Evolutionary conservation across 2,888 invertebrate genomes (phyloP).

Genomic region (Phyllotreta cruciferae): DNA sequence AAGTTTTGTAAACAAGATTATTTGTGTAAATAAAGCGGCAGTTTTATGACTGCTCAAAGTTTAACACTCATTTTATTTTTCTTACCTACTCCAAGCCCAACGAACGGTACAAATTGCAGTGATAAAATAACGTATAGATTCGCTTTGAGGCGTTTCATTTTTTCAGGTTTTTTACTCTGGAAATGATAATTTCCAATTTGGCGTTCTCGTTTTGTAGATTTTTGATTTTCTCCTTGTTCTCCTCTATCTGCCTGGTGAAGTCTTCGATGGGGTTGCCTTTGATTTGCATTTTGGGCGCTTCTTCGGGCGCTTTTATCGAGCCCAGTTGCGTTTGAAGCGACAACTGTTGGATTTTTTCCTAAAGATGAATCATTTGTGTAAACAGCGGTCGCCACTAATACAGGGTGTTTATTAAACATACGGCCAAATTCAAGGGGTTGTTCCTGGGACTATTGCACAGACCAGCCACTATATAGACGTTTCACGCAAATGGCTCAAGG

Average conservation of each 20-base stretch:
- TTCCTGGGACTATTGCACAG: no score
- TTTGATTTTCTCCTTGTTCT: conserved; percentile 43
- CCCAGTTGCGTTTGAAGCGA: conserved; percentile 2
- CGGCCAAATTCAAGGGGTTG: no score
- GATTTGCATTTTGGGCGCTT: conserved; percentile 32
- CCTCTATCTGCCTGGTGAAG: conserved; percentile 42
- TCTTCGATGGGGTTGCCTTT: conserved; percentile 46
- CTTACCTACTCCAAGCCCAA: background rate
- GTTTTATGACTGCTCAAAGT: conserved; percentile 53
- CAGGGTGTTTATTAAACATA: no score
- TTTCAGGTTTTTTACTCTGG: conserved; percentile 36
- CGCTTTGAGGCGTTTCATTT: conserved; percentile 21
- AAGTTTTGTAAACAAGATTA: conserved; percentile 56
- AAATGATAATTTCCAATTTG: conserved; percentile 39
- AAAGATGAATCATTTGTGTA: conserved; percentile 10
- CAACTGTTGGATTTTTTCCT: conserved; percentile 31
- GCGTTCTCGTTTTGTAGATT: conserved; percentile 40
- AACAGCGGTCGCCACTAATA: background rate
- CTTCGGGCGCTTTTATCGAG: conserved; percentile 4
- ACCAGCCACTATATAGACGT: no score
- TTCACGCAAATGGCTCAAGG: no score
- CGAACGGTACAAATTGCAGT: background rate
- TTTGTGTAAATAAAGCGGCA: conserved; percentile 60
- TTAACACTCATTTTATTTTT: conserved; percentile 29
- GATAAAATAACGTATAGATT: background rate